Base-by-base conservation (phyloP, 2,797 vertebrate genomes). In the Emys orbicularis region DNA sequence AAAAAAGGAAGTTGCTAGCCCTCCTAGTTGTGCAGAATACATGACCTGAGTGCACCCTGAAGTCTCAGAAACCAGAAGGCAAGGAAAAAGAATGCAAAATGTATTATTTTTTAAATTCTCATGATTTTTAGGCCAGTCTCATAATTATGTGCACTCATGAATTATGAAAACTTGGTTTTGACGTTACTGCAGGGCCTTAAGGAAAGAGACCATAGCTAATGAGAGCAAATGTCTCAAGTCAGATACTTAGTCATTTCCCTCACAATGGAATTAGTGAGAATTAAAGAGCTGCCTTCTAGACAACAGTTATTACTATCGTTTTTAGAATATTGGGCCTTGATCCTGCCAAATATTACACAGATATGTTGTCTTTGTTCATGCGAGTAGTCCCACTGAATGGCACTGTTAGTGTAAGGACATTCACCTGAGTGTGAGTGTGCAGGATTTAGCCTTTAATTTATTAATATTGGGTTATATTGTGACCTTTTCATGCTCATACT, bases 141-240 rank as follows among this genome's bases (percentile, higher is more conserved):
- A 8, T 0, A 0, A 41, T 12, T 44, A n/a, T 68, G 65, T 37
- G 27, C 31, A 81, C 0, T 0, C 0, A 0, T 54, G 52, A 34
- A 21, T 82, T 41, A 16, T 6, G 21, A 56, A 44, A 34, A 52
- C 21, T 50, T 49, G 34, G 47, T 49, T 8, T 72, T 76, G 61
- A 16, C 49, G 88, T 47, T 2, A 11, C 18, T 87, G 54, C 49
- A 95, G 12, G 5, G 92, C 80, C 65, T 15, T 81, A 19, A 87
- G 47, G 8, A 0, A 0, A 94, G 12, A 5, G 31, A 16, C 12
- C 21, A 31, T n/a, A 34, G 27, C 72, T 47, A 27, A 27, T 29
- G 12, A 76, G 34, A 68, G 83, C 9, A 5, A 81, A 89, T 81
- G 50, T 21, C 10, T 65, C 1, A 1, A 37, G 12, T 18, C 34